Conservation (phyloP, 2,113 vertebrate genomes). For the Pseudorectes ferrugineus region DNA sequence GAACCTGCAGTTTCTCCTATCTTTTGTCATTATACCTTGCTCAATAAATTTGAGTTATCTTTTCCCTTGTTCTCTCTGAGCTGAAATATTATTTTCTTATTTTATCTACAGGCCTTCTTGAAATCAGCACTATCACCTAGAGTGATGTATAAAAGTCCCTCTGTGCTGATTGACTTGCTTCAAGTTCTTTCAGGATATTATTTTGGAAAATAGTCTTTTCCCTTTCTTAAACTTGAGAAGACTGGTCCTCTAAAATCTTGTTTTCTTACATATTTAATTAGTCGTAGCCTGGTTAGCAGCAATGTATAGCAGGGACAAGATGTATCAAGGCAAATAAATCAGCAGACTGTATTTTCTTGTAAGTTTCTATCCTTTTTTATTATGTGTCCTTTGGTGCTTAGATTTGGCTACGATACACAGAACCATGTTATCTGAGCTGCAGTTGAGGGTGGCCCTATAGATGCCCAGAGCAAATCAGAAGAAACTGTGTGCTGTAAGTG, state of each 20-base stretch:
- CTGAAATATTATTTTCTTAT: background rate
- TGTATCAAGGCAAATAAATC: background rate
- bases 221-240: background rate
- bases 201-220: background rate
- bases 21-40: background rate
- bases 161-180: background rate
- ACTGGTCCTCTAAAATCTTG: background rate
- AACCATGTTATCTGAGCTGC: background rate
- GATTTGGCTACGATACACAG: background rate
- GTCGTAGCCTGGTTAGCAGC: background rate
- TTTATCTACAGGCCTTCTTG: background rate
- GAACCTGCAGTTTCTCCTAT: background rate
- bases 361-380: background rate
- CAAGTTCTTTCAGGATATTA: background rate
- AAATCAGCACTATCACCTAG: background rate
- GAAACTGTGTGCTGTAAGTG: background rate
- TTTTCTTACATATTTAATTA: constrained; percentile 35
- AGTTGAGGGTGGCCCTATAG: background rate
- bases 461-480: background rate
- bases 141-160: background rate
- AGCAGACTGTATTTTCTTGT: background rate
- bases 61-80: background rate
- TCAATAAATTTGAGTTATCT: background rate
- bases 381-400: background rate
- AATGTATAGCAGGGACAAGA: background rate